Base-by-base conservation (phyloP, 2,888 invertebrate species). In the Xanthorhoe designata region DNA sequence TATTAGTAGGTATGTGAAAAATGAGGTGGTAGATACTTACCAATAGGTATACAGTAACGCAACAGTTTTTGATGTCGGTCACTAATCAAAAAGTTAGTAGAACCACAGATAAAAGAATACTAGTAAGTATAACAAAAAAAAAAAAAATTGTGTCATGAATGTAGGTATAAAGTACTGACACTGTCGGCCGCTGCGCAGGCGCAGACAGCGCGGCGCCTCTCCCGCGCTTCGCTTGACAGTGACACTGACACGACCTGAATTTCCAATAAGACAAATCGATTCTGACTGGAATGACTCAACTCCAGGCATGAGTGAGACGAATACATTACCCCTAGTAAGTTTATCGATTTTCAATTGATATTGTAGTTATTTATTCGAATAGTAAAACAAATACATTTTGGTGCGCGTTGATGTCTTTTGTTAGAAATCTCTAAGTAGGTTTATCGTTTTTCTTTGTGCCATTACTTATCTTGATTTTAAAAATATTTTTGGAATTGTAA, bases 191-290 rank as follows among this genome's bases (percentile, higher is more conserved):
- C 38, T 19, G 51, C 51, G 38, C 50, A 42, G 32, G 4, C 9
- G 51, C 59, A 59, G 51, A 59, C 59, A 52, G 59, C 59, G 51
- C 42, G 51, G 59, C 59, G 59, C 50, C 58, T 38, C 51, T 51
- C 9, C 51, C 53, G 38, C 38, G 19, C 15, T 0, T 24, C 51
- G 19, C 29, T 17, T 53, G 51, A 5, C 59, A 52, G n/a, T 17
- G 61, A 24, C 61, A 50, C 55, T 38, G 50, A 51, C 61, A 38
- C 54, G 15, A 32, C 13, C 50, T 24, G 49, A 45, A 62, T 50
- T 42, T n/a, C 38, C 24, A 62, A 55, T 56, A 29, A 61, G 54
- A 18, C 49, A 3, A 4, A 38, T 50, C 38, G 49, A 55, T 55
- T 50, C 61, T 19, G 18, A 15, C 47, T 49, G 49, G 42, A 45